Evolutionary conservation across 2,113 vertebrate genomes (phyloP), one percentile per base, ranked within the genome.

Genomic region (Gasterosteus aculeatus): DNA sequence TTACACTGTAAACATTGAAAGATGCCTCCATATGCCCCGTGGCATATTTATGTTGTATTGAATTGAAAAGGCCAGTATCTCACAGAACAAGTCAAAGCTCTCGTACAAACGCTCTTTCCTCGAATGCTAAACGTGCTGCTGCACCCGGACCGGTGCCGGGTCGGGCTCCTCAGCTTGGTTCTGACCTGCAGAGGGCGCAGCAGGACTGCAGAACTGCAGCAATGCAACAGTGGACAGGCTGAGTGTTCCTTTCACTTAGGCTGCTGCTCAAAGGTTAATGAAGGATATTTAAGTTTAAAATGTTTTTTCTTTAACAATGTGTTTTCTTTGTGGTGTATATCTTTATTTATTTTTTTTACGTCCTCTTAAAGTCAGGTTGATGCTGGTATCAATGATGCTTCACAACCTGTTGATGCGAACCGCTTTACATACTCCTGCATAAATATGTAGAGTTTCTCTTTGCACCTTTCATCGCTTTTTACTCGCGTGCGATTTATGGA

Each of bases 151-250:
- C 35, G 14, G 11, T 35, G 33, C 31, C 9, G 51, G 51, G 26
- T 14, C 29, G 18, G 18, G 47, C 7, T 63, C 67, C 4, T 54
- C 57, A 85, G 47, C 44, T 29, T 16, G 7, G 3, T 53, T 70
- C 26, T 57, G n/a, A 42, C 83, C 93, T 85, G 81, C 83, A 93
- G 93, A 92, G 89, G 91, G 91, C 16, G 91, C 38, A 76, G 71
- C 77, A 91, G 75, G 89, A 89, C 90, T 74, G 77, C 38, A 29
- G 71, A 87, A 86, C 26, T 63, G 41, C 38, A 75, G 15, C 0
- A n/a, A 49, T 16, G 4, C n/a, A 46, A 2, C 35, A 69, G n/a
- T 15, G 35, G 8, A n/a, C 35, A 18, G 19, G 71, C 61, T 11
- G 1, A 44, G 62, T 26, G 39, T 77, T 60, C 26, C 39, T 26